Conservation (phyloP, 2,888 invertebrate species). For the Aporophyla lueneburgensis region DNA sequence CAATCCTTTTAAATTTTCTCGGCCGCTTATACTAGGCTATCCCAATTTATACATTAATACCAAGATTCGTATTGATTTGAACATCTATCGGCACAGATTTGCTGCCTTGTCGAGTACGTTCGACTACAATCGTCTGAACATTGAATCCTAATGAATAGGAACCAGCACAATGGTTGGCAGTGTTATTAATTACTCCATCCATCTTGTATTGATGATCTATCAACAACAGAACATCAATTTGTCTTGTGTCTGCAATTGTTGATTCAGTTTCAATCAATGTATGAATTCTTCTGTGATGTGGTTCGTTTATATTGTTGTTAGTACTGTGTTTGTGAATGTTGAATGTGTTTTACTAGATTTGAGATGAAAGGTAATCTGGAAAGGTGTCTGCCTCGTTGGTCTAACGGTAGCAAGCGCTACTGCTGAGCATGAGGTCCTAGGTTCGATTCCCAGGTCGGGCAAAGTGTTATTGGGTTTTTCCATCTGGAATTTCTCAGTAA, state of each 20-base stretch:
- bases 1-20: neutral
- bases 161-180: slow-evolving; percentile 32
- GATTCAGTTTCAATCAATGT: slow-evolving; percentile 54
- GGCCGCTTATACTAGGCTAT: too few species aligned
- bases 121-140: slow-evolving; percentile 10
- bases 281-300: slow-evolving; percentile 13
- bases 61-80: neutral
- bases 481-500: too few species aligned
- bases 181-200: slow-evolving; percentile 52
- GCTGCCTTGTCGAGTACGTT: neutral
- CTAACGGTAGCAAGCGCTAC: too few species aligned
- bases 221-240: slow-evolving; percentile 51
- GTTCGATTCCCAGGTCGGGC: too few species aligned
- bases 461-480: too few species aligned
- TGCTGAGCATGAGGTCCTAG: too few species aligned
- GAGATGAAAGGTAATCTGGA: neutral
- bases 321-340: neutral
- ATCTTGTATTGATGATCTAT: slow-evolving; percentile 59
- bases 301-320: slow-evolving; percentile 1
- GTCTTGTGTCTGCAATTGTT: slow-evolving; percentile 50
- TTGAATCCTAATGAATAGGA: slow-evolving; percentile 37
- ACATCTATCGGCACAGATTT: neutral
- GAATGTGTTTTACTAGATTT: neutral
- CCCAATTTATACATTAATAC: neutral
- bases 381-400: too few species aligned